Percentiles rank a stretch among this genome's conserved stretches.
These are phyloP conservation scores for Bovichtus variegatus DNA, from an alignment of 2,797 vertebrate genomes.

Conservation along the genomic window DNA sequence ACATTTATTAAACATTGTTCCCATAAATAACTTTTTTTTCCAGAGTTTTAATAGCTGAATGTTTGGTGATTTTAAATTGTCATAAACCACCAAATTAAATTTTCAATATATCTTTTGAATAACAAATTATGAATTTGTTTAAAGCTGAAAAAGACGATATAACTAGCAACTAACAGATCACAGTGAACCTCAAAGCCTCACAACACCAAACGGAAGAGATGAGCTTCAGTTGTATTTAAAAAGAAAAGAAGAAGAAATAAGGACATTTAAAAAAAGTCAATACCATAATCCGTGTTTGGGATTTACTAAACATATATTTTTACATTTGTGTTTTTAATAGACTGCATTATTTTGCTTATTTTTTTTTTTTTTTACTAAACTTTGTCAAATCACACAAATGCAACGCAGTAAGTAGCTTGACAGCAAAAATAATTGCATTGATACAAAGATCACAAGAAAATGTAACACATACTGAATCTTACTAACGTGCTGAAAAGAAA, in stretches of 20 bases:
- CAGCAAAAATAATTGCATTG: conserved; percentile 51
- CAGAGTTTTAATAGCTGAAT: conserved; percentile 30
- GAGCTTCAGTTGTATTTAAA: conserved; percentile 60
- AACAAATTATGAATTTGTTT: conserved; percentile 50
- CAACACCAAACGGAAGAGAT: conserved; percentile 71
- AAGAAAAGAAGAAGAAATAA: conserved; percentile 37
- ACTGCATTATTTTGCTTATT: conserved; percentile 17
- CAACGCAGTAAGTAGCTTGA: conserved; percentile 43
- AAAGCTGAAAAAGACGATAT: conserved; percentile 60
- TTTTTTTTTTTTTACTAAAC: conserved; percentile 25
- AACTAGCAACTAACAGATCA: conserved; percentile 72
- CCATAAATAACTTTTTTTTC: conserved; percentile 45
- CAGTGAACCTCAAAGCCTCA: conserved; percentile 69
- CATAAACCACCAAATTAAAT: conserved; percentile 32
- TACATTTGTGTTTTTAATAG: conserved; percentile 53
- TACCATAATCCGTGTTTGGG: conserved; percentile 42
- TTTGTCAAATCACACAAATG: conserved; percentile 45
- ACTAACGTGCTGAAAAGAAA: conserved; percentile 57
- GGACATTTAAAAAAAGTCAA: conserved; percentile 43
- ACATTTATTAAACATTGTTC: conserved; percentile 72
- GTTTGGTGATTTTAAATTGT: conserved; percentile 35
- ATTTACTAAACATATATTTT: conserved; percentile 55
- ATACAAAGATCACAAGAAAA: conserved; percentile 66
- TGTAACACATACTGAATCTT: conserved; percentile 54
- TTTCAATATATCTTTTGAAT: conserved; percentile 24